Evolutionary conservation across 2,797 vertebrate species (phyloP).

Genomic region (Dendrocincla tyrannina): DNA sequence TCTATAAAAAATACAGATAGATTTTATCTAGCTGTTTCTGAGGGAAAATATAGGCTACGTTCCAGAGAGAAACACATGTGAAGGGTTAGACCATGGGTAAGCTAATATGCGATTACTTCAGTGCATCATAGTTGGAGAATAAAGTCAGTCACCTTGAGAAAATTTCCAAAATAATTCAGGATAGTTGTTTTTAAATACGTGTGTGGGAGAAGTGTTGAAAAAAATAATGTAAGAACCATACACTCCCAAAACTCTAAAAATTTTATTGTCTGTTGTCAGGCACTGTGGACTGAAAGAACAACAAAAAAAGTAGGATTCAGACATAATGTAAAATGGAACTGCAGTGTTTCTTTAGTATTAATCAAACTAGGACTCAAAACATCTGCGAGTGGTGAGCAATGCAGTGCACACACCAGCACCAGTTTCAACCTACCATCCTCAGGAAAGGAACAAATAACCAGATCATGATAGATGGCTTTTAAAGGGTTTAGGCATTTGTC

Average conservation of each 20-base stretch:
- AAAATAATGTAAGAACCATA: neutral
- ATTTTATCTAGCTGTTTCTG: neutral
- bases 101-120: neutral
- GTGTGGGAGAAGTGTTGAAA: neutral
- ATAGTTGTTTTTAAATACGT: neutral
- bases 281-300: neutral
- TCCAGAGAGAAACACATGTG: neutral
- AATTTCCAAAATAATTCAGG: neutral
- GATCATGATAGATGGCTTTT: neutral
- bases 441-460: neutral
- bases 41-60: neutral
- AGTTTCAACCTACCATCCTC: neutral
- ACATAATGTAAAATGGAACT: neutral
- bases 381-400: neutral
- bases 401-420: neutral
- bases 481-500: neutral
- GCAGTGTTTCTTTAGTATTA: neutral
- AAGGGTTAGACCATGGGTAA: neutral
- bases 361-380: neutral
- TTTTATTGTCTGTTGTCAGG: neutral
- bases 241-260: neutral
- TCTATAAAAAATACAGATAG: neutral
- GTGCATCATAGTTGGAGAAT: neutral
- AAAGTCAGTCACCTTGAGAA: neutral
- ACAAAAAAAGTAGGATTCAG: neutral